Percentiles rank a stretch among this genome's conserved stretches.
phyloP scores from a whole-genome alignment of 2,113 vertebrate genomes.

The Tinamus guttatus region DNA sequence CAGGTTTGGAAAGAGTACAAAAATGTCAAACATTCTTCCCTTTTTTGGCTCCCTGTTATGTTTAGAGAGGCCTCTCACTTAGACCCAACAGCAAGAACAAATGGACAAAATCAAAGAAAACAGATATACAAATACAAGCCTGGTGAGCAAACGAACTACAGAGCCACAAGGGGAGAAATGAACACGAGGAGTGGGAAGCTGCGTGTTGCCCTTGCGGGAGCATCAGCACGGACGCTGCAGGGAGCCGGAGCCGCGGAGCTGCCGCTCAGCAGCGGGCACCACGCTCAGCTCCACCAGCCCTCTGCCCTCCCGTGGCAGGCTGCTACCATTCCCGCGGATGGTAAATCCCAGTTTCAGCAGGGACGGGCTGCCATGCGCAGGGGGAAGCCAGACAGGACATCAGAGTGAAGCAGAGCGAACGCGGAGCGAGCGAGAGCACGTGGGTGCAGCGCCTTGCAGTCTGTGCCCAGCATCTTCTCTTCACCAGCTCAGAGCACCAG shows the following conservation, averaged over 20 bases:
- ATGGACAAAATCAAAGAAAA: not conserved
- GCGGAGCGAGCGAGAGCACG: accelerated
- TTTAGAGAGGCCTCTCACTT: not conserved
- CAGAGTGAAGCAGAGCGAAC: accelerated
- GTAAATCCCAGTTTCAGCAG: not conserved
- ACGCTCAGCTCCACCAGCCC: not conserved
- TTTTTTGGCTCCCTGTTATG: not conserved
- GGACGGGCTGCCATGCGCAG: accelerated
- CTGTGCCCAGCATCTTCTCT: not conserved
- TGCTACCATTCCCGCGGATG: not conserved
- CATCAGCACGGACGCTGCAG: accelerated
- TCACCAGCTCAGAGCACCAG: not conserved
- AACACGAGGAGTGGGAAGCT: not conserved
- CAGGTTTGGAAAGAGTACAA: not conserved
- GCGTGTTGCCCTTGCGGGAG: accelerated
- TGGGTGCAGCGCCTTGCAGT: accelerated
- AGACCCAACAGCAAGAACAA: not conserved
- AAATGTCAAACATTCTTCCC: not conserved
- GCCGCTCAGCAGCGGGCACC: not conserved
- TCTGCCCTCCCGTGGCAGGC: not conserved
- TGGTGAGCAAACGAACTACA: not conserved
- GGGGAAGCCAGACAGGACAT: not conserved
- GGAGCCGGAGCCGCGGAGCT: not conserved
- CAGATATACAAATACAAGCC: not conserved
- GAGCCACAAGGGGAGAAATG: not conserved